Percentiles rank a stretch among this genome's conserved stretches.
phyloP scores from a whole-genome alignment of 2,797 vertebrate genomes.

The Hylomyscus alleni region DNA sequence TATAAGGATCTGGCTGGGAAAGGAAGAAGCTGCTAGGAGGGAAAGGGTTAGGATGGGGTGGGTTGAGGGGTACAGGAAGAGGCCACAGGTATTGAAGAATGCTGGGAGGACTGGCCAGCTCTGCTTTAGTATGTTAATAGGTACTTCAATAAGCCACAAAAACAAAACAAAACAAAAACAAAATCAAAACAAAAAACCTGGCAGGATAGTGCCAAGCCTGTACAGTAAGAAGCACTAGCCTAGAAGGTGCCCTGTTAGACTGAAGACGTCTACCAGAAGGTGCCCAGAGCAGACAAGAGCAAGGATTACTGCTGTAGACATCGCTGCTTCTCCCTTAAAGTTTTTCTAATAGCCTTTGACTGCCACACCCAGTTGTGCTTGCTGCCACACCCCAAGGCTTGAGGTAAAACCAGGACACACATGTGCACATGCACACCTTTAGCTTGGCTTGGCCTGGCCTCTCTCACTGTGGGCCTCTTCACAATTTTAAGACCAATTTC shows the following conservation, averaged over 20 bases:
- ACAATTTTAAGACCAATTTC: background rate
- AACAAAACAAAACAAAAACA: too few relatives aligned
- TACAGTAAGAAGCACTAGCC: background rate
- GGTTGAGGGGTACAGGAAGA: too few relatives aligned
- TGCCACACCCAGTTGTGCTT: background rate
- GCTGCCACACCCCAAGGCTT: background rate
- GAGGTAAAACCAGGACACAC: conserved; percentile 25
- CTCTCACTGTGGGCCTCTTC: background rate
- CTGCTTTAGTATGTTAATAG: background rate
- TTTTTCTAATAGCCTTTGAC: conserved; percentile 17
- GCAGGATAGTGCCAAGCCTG: background rate
- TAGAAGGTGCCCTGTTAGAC: background rate
- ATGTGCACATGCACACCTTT: background rate
- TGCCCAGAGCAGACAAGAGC: background rate
- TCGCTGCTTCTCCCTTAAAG: conserved; percentile 21
- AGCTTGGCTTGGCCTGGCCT: background rate
- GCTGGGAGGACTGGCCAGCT: background rate
- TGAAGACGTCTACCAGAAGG: background rate
- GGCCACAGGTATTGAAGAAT: background rate
- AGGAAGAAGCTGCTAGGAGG: accelerated
- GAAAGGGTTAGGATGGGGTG: background rate
- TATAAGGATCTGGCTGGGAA: too few relatives aligned
- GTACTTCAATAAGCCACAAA: too few relatives aligned
- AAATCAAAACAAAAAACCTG: too few relatives aligned
- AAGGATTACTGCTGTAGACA: background rate